Base-by-base conservation (phyloP, 2,888 invertebrate genomes). In the Andrena chrysosceles region DNA sequence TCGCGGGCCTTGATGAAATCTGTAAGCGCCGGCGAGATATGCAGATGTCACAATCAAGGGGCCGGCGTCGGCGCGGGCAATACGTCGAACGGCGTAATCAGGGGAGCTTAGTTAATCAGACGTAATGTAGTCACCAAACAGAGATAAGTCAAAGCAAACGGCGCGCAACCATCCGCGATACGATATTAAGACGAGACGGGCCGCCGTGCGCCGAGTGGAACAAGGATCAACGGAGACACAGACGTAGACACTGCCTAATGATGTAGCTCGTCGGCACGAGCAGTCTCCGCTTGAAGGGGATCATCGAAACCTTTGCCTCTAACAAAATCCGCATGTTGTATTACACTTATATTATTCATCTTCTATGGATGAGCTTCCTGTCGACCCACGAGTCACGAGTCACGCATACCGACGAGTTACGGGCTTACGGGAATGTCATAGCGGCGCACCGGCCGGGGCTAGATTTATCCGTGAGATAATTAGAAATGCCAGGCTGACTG, bases 71-170 rank as follows among this genome's bases (percentile, higher is more conserved):
- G 56, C 62, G 16, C 52, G 69, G 66, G 81, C 81, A 80, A 81
- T 81, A 69, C 81, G 69, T 82, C 81, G 83, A 77, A 82, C 62
- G 23, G 48, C 67, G 77, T 84, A 83, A 74, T 79, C 83, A 78
- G 74, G 67, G 70, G 66, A 70, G 74, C 63, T 83, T 70, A 70
- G 83, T 84, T 84, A 84, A 84, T 84, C 83, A 84, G 83, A 79
- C 83, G 70, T 84, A 83, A 84, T 84, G 69, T 71, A 83, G 83
- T 84, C 83, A 48, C 83, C 83, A 84, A 84, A 84, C 83, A 84
- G 83, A 78, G 83, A 83, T 84, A 84, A 84, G 70, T 84, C 83
- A 82, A 79, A 84, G 83, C 83, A 84, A 84, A 84, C 83, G 78
- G 52, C 33, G 74, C 5, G 78, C 69, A 70, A 77, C 70, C 69